A percentile compares a stretch with the other conserved stretches of the same genome.
Evolutionary conservation across 2,797 vertebrate genomes (phyloP).

Genomic region (Microchirus variegatus): DNA sequence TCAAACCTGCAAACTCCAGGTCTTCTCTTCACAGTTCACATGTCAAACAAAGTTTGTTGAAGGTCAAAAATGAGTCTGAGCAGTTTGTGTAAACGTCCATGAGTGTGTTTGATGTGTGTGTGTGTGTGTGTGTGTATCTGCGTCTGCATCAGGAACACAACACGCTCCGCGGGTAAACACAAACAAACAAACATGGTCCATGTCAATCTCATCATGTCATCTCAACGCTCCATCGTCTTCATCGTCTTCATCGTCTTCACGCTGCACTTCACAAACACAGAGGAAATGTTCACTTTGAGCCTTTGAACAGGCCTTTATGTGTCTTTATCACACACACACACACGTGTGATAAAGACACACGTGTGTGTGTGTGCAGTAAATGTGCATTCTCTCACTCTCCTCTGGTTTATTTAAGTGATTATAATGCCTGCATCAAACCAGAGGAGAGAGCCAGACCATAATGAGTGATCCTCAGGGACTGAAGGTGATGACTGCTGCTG

Average conservation of each 20-base stretch:
- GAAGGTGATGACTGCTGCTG: constrained; percentile 70
- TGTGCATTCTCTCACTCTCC: constrained; percentile 77
- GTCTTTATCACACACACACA: no score
- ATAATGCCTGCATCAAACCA: constrained; percentile 71
- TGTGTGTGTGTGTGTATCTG: no score
- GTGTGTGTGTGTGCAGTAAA: constrained; percentile 61
- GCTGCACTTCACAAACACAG: constrained; percentile 73
- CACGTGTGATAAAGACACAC: constrained; percentile 38
- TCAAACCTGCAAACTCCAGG: no score
- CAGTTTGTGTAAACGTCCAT: no score
- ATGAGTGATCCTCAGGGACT: constrained; percentile 69
- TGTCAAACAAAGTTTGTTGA: no score
- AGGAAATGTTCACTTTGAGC: constrained; percentile 71
- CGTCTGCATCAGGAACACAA: constrained; percentile 65
- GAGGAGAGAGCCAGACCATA: constrained; percentile 67
- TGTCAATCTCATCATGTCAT: no score
- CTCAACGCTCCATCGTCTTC: constrained; percentile 70
- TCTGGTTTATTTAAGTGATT: constrained; percentile 76
- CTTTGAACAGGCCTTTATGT: constrained; percentile 51
- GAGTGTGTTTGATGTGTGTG: no score
- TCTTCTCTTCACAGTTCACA: no score
- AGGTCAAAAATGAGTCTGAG: no score
- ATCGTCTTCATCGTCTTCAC: constrained; percentile 65
- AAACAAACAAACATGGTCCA: constrained; percentile 67
- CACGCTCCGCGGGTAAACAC: constrained; percentile 75